Conservation (phyloP, 2,797 vertebrate genomes). For the Orestias chungarensis region DNA sequence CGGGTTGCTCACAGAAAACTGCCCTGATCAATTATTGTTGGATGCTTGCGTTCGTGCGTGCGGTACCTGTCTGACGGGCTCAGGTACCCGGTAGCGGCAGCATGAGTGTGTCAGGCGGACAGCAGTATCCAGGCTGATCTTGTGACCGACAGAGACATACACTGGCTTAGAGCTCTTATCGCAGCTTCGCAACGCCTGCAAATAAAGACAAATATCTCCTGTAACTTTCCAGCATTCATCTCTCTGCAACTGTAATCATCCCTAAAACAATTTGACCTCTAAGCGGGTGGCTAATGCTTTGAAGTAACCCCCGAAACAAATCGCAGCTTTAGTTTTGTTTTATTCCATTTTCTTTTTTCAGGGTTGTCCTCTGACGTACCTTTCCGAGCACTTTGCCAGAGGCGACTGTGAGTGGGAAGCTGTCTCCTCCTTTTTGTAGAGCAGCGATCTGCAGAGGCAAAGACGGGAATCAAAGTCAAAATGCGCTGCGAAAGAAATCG, state of each 20-base stretch:
- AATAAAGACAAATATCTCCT: constrained; percentile 3
- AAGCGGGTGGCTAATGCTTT: constrained; percentile 16
- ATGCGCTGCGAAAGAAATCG: constrained; percentile 9
- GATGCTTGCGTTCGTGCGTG: constrained; percentile 19
- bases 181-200: constrained; percentile 85
- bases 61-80: constrained; percentile 92
- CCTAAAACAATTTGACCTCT: constrained; percentile 10
- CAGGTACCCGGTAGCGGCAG: constrained; percentile 88
- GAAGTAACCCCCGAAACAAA: constrained; percentile 18
- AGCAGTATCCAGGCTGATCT: constrained; percentile 84
- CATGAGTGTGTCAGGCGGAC: constrained; percentile 85
- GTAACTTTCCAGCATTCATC: constrained; percentile 5
- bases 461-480: constrained; percentile 37
- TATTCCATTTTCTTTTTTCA: too few species aligned
- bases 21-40: constrained; percentile 6
- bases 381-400: constrained; percentile 87
- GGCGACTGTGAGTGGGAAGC: constrained; percentile 82
- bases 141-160: constrained; percentile 91
- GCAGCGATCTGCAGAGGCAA: constrained; percentile 68
- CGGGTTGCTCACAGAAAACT: not conserved
- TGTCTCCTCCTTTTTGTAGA: constrained; percentile 84
- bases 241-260: not conserved
- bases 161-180: constrained; percentile 85
- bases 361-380: constrained; percentile 75
- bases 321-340: constrained; percentile 1